Evolutionary conservation across 2,113 vertebrate genomes (phyloP), one percentile per base, ranked within the genome.

Genomic region (Sapayoa aenigma): DNA sequence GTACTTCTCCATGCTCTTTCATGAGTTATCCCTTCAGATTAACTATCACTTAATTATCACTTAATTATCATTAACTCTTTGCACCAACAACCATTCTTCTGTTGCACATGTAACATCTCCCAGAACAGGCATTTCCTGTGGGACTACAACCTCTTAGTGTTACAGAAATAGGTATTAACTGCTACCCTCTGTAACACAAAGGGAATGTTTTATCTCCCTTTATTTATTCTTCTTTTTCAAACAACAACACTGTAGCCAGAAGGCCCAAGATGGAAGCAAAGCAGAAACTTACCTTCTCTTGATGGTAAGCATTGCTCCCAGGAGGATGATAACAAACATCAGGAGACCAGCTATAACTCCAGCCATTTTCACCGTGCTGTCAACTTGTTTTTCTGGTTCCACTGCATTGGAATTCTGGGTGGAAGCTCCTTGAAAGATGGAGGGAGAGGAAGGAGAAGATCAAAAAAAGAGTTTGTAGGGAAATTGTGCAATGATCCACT

Each of bases 271-370:
- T 25, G 77, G 88, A 94, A 92, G 91, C 93, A 90, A 92, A 90
- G 90, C 93, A 96, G 95, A 91, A 89, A 97, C 97, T 97, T 98
- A 99, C 99, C 99, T 99, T 97, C 99, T 99, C 94, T 99, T 99
- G 97, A 99, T 99, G 89, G 99, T 99, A 66, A 99, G 99, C 95
- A 99, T 98, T 47, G 99, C 98, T 5, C 99, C 99, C 75, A 99
- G 96, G 52, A 99, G 98, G 94, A 99, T 99, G 94, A 99, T 99
- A 95, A 99, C 98, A 97, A 99, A 99, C 99, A 99, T 99, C 88
- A 99, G 98, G 74, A 99, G 99, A 21, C 99, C 99, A 5, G 99
- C 99, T 35, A 99, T 98, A 68, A 99, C 99, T 6, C 99, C 99
- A 0, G 99, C 99, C 98, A 99, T 99, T 96, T 99, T 99, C 95